A percentile compares a stretch with the other conserved stretches of the same genome.
Evolutionary conservation across 2,797 vertebrate genomes (phyloP).

Genomic region (Enteromius viviparus): DNA sequence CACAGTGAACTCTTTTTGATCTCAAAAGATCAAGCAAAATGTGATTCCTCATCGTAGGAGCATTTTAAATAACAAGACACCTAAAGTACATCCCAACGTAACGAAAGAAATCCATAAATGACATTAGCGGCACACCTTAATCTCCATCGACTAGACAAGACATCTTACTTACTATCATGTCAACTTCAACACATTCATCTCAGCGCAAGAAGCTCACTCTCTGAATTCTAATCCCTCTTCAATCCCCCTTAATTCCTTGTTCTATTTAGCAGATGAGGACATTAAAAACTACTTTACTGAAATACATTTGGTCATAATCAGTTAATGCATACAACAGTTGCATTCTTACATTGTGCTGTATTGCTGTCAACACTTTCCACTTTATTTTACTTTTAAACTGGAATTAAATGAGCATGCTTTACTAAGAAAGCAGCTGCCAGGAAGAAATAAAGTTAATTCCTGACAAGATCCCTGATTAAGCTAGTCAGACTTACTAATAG

Average conservation of each 20-base stretch:
- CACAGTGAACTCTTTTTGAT: constrained; percentile 16
- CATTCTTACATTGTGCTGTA: neutral
- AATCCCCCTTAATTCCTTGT: constrained; percentile 25
- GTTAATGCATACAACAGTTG: constrained; percentile 17
- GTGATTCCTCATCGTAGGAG: neutral
- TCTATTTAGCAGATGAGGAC: constrained; percentile 14
- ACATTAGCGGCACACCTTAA: constrained; percentile 18
- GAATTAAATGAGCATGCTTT: constrained; percentile 18
- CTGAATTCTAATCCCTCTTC: constrained; percentile 6
- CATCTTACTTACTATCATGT: constrained; percentile 20
- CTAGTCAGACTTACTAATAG: neutral
- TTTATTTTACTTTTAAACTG: constrained; percentile 9
- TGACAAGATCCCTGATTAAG: constrained; percentile 9
- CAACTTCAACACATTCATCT: constrained; percentile 28
- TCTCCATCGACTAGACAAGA: neutral
- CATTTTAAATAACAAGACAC: constrained; percentile 26
- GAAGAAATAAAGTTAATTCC: constrained; percentile 6
- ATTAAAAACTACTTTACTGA: constrained; percentile 13
- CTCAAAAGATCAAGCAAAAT: constrained; percentile 25
- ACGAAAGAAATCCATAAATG: constrained; percentile 11
- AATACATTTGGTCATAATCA: constrained; percentile 14
- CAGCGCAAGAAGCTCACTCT: constrained; percentile 6
- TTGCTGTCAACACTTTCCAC: constrained; percentile 17
- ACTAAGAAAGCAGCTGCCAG: constrained; percentile 3
- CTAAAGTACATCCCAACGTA: neutral